Conservation (phyloP, 2,888 invertebrate species). For the Dolichopus griseipennis region DNA sequence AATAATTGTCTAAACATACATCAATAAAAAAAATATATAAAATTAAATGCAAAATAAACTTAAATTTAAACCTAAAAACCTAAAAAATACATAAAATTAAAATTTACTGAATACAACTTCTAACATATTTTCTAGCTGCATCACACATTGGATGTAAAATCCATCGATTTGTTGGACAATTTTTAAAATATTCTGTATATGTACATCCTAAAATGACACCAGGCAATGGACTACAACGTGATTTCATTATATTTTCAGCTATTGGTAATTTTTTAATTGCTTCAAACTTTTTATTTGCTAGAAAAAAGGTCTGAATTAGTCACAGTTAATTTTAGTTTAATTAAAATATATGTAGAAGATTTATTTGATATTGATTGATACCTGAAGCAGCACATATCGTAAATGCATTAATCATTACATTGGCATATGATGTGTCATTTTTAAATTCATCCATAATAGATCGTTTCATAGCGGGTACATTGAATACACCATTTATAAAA, state of each 20-base stretch:
- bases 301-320: background rate
- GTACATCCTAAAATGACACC: constrained; percentile 38
- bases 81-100: background rate
- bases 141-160: constrained; percentile 32
- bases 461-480: constrained; percentile 24
- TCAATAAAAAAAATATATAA: no score
- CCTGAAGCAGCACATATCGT: constrained; percentile 33
- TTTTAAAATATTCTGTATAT: constrained; percentile 40
- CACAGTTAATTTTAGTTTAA: no score
- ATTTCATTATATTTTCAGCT: constrained; percentile 20
- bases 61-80: background rate
- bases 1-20: no score
- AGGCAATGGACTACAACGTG: constrained; percentile 35
- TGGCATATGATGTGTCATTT: constrained; percentile 32
- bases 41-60: no score
- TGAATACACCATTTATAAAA: constrained; percentile 20
- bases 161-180: constrained; percentile 38
- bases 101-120: constrained; percentile 29
- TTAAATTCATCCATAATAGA: constrained; percentile 31
- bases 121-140: constrained; percentile 35
- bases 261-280: constrained; percentile 19
- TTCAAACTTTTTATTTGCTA: constrained; percentile 22
- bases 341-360: background rate
- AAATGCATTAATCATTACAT: constrained; percentile 32
- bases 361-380: constrained; percentile 16